These are phyloP conservation scores for Thamnophis sirtalis DNA, from an alignment of 2,113 vertebrate species.

Conservation along the genomic window DNA sequence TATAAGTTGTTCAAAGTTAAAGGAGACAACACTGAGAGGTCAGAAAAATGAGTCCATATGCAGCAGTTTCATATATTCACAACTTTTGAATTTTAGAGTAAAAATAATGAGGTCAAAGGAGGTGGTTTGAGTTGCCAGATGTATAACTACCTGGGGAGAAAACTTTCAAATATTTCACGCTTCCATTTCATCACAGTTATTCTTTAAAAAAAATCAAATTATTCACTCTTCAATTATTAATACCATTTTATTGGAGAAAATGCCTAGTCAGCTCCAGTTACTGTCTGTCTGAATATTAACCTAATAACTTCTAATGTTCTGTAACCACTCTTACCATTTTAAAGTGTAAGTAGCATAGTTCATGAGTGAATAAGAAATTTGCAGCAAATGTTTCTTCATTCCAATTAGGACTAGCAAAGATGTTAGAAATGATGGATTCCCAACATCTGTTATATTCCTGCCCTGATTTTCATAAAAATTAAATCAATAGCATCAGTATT, in stretches of 20 bases:
- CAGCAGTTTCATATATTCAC: neutral
- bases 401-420: neutral
- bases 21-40: neutral
- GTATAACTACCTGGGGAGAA: neutral
- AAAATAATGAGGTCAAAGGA: neutral
- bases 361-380: neutral
- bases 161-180: neutral
- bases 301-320: slow-evolving; percentile 16
- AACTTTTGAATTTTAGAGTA: neutral
- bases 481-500: neutral
- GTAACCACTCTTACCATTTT: neutral
- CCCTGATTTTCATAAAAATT: slow-evolving; percentile 2
- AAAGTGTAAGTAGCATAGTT: neutral
- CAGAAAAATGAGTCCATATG: neutral
- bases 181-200: neutral
- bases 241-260: neutral
- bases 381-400: neutral
- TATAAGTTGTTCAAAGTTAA: neutral
- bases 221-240: neutral
- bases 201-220: neutral
- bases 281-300: neutral
- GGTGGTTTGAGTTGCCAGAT: neutral
- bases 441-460: slow-evolving; percentile 3
- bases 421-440: slow-evolving; percentile 16
- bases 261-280: neutral